Evolutionary conservation across 2,113 vertebrate genomes (phyloP), one percentile per base, ranked within the genome.

Genomic region (Gymnarchus niloticus): DNA sequence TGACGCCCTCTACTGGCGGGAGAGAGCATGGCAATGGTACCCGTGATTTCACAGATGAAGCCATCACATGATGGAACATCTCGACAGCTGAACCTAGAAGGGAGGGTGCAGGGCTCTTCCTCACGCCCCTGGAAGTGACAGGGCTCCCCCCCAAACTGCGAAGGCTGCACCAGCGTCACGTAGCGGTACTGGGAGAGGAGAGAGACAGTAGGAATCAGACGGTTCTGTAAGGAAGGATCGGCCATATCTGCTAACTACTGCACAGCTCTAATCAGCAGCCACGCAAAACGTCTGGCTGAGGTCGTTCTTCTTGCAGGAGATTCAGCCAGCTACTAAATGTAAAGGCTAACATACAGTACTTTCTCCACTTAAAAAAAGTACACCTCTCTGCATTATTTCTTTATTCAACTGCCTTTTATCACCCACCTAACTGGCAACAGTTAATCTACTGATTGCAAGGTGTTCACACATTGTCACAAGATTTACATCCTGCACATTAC

Each of bases 31-130:
- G 44, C 3, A 8, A 12, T 6, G 76, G 76, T 88, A 98, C 98
- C 97, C 95, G 98, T 97, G 33, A 91, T 56, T 0, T 87, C 90
- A 86, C 98, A 99, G 41, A 94, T 87, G 56, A 98, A 97, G 2
- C 97, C 97, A 80, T 98, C 96, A 87, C 98, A 99, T 3, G 90
- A 81, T 21, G 94, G 94, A 77, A 91, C 90, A 41, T 17, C 95
- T 90, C 94, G 90, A 90, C 97, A 98, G 0, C 91, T 92, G 84
- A 90, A 93, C 84, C 49, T 93, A 17, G 88, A 83, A 19, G 61
- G 88, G 21, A 95, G 91, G 0, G 73, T 88, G 73, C 98, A 99
- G 33, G 89, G 83, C 89, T 99, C 95, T 0, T 92, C 91, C 87
- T 98, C 94, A 48, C 91, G 94, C 91, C 95, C 96, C 0, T 93